A percentile compares a stretch with the other conserved stretches of the same genome.
Conservation (phyloP, 2,888 invertebrate genomes). For the Pammene aurita region DNA sequence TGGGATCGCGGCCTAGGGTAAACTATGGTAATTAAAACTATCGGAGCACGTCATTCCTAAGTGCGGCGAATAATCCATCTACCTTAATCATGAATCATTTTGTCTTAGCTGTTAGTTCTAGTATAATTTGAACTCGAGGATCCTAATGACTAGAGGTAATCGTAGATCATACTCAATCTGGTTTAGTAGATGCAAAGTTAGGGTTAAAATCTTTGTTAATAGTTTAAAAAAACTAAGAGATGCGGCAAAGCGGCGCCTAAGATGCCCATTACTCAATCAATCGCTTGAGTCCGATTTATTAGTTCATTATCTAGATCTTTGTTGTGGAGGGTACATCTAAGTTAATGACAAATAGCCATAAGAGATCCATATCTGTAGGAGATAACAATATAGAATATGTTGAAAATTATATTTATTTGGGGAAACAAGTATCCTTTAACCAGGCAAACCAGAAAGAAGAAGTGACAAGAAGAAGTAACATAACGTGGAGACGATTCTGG, state of each 20-base stretch:
- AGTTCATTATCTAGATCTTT: not conserved
- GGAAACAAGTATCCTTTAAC: too few relatives aligned
- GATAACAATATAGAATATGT: too few relatives aligned
- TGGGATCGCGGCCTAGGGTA: slow-evolving; percentile 25
- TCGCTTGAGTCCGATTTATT: not conserved
- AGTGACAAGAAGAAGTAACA: too few relatives aligned
- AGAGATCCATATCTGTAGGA: too few relatives aligned
- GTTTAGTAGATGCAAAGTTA: not conserved
- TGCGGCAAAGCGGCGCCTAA: slow-evolving; percentile 1
- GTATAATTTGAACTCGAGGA: not conserved
- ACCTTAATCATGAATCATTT: not conserved
- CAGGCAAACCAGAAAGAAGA: too few relatives aligned
- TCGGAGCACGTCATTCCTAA: slow-evolving; percentile 11
- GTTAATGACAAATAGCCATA: too few relatives aligned
- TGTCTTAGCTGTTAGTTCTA: not conserved
- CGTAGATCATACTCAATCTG: not conserved
- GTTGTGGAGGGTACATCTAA: too few relatives aligned
- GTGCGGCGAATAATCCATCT: not conserved
- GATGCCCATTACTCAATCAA: not conserved
- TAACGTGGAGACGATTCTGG: too few relatives aligned
- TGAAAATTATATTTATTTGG: too few relatives aligned
- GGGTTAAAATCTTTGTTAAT: not conserved
- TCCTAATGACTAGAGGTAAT: not conserved
- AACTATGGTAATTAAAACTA: slow-evolving; percentile 39
- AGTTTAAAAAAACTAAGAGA: not conserved